Evolutionary conservation across 1,140 invertebrate species (phyloP), one percentile per base, ranked within the genome.

Genomic region (Linepithema humile): DNA sequence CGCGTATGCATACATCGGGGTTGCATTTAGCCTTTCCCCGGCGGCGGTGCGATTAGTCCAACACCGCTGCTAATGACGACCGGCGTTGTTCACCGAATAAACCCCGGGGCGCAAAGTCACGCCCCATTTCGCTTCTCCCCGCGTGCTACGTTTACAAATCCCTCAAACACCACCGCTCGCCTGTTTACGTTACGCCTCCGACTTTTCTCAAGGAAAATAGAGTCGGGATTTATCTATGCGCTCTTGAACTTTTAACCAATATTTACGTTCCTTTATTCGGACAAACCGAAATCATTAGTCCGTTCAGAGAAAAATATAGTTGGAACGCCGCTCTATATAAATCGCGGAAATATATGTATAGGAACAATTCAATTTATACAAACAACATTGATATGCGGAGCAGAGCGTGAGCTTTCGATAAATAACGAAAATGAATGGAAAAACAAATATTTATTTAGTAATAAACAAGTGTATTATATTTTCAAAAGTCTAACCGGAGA

Each of bases 31-130:
- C 35, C 43, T 43, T 17, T 12, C 17, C 57, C 32, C 15, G n/a
- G 38, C 26, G 73, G 26, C 26, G 15, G 9, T 4, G 43, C n/a
- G 53, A 82, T 82, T 82, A 82, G 69, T 74, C 10, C 40, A 74
- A 74, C 69, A 62, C 26, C 43, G 17, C 29, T 50, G 32, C 40
- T 74, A 82, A 82, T 62, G 78, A 73, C 40, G 40, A 82, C 48
- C 78, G 57, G 82, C 45, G 59, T 78, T 78, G 83, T 82, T 82
- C 83, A 62, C 53, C 70, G 77, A 69, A 70, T 70, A 64, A 64
- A 78, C 64, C 62, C 74, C 48, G 26, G 48, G 83, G 60, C 32
- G 38, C 35, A 69, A 82, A 82, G 82, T 80, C 40, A 84, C 60
- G 53, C 82, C 40, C 62, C 50, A 48, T 80, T 60, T 65, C 82